Percentiles rank a stretch among this genome's conserved stretches.
These are phyloP conservation scores for Pseudois nayaur DNA, from an alignment of 2,113 vertebrate species.

Conservation along the genomic window DNA sequence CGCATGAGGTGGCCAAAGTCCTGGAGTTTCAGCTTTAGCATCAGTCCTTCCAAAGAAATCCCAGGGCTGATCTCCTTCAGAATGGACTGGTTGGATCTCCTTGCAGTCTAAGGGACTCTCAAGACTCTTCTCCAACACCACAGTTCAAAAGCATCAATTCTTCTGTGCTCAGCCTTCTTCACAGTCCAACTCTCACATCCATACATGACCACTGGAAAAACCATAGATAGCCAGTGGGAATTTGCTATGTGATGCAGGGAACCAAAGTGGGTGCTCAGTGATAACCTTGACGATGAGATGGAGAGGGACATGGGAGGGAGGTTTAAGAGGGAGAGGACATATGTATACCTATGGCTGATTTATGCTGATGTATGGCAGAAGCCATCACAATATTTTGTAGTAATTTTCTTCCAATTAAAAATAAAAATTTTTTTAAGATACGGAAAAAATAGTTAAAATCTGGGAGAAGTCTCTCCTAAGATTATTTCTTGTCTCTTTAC, in stretches of 20 bases:
- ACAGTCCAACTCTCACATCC: too few relatives aligned
- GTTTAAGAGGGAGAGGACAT: background rate
- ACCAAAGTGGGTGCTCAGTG: background rate
- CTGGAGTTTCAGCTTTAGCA: too few relatives aligned
- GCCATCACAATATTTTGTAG: background rate
- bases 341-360: background rate
- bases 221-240: background rate
- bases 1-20: too few relatives aligned
- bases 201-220: too few relatives aligned
- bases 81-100: too few relatives aligned
- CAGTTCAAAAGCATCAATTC: too few relatives aligned
- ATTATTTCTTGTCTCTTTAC: background rate
- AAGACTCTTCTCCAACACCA: too few relatives aligned
- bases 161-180: too few relatives aligned
- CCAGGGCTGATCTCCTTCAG: too few relatives aligned
- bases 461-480: background rate
- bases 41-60: too few relatives aligned
- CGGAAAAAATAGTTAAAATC: background rate
- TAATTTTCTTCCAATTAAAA: background rate
- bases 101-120: too few relatives aligned
- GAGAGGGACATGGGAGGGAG: background rate
- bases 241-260: background rate
- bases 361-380: background rate
- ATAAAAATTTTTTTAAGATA: accelerated
- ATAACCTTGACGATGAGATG: background rate